phyloP scores from a whole-genome alignment of 1,140 invertebrate species.

The Dendrolimus kikuchii region DNA sequence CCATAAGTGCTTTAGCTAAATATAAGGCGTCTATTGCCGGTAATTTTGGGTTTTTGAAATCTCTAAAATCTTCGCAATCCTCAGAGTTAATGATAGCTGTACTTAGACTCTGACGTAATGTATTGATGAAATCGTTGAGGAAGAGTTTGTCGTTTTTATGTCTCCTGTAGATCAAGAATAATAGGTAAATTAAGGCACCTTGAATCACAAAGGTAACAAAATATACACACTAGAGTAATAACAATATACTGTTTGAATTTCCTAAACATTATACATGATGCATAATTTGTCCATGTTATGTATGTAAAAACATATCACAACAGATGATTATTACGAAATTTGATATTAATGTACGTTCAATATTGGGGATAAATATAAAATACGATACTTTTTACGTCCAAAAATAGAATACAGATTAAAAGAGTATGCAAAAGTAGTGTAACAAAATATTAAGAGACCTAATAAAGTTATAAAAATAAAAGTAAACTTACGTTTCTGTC shows the following conservation, averaged over 20 bases:
- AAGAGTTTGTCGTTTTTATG: slow-evolving; percentile 71
- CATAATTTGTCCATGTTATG: too few relatives aligned
- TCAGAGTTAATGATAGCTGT: slow-evolving; percentile 36
- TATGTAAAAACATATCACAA: too few relatives aligned
- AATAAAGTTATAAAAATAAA: not conserved
- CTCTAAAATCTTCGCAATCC: slow-evolving; percentile 14
- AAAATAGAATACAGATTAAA: too few relatives aligned
- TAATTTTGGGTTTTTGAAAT: slow-evolving; percentile 66
- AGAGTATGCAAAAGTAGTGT: too few relatives aligned
- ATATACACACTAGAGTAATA: too few relatives aligned
- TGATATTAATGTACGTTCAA: too few relatives aligned
- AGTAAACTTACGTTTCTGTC: slow-evolving; percentile 72
- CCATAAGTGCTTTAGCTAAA: slow-evolving; percentile 76
- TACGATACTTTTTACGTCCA: too few relatives aligned
- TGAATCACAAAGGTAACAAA: too few relatives aligned
- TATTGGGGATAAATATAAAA: too few relatives aligned
- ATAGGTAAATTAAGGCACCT: not conserved
- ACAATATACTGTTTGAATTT: too few relatives aligned
- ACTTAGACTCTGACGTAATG: slow-evolving; percentile 51
- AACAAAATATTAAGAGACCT: not conserved
- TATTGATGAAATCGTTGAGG: slow-evolving; percentile 55
- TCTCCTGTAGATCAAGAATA: slow-evolving; percentile 42
- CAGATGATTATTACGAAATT: too few relatives aligned
- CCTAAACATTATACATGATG: too few relatives aligned
- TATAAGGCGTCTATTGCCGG: slow-evolving; percentile 81